phyloP scores from a whole-genome alignment of 2,888 invertebrate genomes.

The Amphipoea oculea region DNA sequence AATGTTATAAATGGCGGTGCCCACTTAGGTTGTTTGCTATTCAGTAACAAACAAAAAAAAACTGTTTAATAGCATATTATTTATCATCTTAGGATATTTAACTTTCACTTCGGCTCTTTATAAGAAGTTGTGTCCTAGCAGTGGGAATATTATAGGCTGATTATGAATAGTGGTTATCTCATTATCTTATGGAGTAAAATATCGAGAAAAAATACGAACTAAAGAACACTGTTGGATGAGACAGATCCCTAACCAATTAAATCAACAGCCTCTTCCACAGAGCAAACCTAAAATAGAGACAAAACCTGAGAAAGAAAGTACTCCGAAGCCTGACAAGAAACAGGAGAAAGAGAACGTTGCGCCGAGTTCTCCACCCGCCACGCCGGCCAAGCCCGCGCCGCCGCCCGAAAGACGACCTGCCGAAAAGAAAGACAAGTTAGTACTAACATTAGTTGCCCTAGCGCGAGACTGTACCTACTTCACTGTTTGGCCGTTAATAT shows the following conservation, averaged over 20 bases:
- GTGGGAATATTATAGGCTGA: background rate
- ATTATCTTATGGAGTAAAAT: background rate
- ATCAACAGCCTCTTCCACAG: slow-evolving; percentile 66
- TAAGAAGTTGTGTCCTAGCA: background rate
- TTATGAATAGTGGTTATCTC: background rate
- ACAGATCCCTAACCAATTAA: slow-evolving; percentile 21
- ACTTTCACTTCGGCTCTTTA: background rate
- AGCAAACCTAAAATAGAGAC: slow-evolving; percentile 82
- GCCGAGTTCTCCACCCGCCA: slow-evolving; percentile 82
- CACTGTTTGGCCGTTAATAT: background rate
- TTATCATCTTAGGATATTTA: background rate
- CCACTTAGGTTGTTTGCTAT: background rate
- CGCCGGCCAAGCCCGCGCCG: slow-evolving; percentile 74
- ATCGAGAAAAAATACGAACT: too few species aligned
- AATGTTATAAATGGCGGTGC: background rate
- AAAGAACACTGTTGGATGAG: background rate
- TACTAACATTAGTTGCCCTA: slow-evolving; percentile 22
- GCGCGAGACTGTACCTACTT: background rate
- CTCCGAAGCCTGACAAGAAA: slow-evolving; percentile 84
- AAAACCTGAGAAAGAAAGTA: slow-evolving; percentile 81
- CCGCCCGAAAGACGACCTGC: slow-evolving; percentile 71
- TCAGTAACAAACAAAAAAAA: background rate
- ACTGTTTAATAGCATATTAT: background rate
- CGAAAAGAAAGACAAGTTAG: slow-evolving; percentile 87
- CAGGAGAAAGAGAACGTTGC: slow-evolving; percentile 89